Percentiles rank a stretch among this genome's conserved stretches.
phyloP scores from a whole-genome alignment of 1,140 invertebrate species.

The Drosophila azteca region DNA sequence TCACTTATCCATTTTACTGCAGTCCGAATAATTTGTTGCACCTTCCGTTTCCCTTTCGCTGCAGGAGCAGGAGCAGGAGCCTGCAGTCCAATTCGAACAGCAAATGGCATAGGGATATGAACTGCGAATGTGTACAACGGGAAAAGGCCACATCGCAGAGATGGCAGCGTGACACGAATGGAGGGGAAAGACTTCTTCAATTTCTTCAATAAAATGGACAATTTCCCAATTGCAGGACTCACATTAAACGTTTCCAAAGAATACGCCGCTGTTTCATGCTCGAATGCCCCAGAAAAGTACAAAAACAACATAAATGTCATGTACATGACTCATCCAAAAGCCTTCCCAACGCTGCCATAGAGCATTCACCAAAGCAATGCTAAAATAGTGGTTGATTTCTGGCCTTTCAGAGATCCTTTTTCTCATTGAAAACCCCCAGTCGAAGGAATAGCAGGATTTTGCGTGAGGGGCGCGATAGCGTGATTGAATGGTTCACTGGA shows the following conservation, averaged over 20 bases:
- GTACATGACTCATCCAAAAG: too few relatives aligned
- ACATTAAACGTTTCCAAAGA: too few relatives aligned
- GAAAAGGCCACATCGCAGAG: too few relatives aligned
- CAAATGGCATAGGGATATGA: too few relatives aligned
- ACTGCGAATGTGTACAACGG: too few relatives aligned
- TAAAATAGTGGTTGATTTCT: conserved; percentile 20
- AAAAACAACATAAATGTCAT: too few relatives aligned
- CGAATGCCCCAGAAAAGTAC: too few relatives aligned
- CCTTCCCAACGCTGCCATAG: background rate
- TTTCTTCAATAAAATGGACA: too few relatives aligned
- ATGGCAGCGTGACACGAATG: too few relatives aligned
- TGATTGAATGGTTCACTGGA: conserved; percentile 73
- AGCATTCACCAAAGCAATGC: background rate
- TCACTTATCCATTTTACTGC: conserved; percentile 69
- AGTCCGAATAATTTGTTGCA: conserved; percentile 56
- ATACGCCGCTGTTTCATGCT: too few relatives aligned
- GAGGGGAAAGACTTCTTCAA: too few relatives aligned
- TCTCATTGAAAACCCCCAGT: conserved; percentile 59
- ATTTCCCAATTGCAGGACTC: too few relatives aligned
- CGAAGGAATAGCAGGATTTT: conserved; percentile 1
- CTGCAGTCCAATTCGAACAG: conserved; percentile 42
- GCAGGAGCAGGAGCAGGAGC: background rate
- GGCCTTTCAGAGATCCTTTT: conserved; percentile 5
- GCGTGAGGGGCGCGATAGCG: conserved; percentile 60
- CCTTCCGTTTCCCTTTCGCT: conserved; percentile 13